These are phyloP conservation scores for Trachelus stipa DNA, from an alignment of 2,888 invertebrate genomes.

Conservation along the genomic window DNA sequence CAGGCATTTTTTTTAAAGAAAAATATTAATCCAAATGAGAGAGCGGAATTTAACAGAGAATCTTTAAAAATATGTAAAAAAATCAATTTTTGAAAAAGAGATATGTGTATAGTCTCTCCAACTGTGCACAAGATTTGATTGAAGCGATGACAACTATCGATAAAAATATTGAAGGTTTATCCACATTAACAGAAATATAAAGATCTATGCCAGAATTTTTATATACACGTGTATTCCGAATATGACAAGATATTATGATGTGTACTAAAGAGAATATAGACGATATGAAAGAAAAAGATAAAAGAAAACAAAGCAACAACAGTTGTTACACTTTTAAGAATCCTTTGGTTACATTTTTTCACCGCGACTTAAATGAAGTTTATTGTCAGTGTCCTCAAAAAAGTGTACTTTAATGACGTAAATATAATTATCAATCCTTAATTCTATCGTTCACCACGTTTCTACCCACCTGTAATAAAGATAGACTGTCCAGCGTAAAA, in stretches of 20 bases:
- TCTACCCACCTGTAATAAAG: constrained; percentile 53
- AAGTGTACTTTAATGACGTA: background rate
- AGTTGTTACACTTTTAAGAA: constrained; percentile 20
- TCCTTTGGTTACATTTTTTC: constrained; percentile 16
- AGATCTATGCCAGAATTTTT: background rate
- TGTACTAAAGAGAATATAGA: no score
- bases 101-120: background rate
- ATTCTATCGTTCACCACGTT: background rate
- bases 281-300: no score
- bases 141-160: background rate
- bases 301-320: constrained; percentile 10
- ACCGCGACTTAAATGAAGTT: constrained; percentile 4
- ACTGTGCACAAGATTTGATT: background rate
- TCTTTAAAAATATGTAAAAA: no score
- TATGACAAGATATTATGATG: no score
- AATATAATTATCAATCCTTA: background rate
- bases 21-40: background rate
- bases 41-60: no score
- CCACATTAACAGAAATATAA: no score
- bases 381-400: background rate
- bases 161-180: background rate
- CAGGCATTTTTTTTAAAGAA: no score
- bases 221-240: no score
- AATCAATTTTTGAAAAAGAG: no score
- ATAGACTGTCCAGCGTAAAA: constrained; percentile 57